Percentiles rank a stretch among this genome's conserved stretches.
phyloP scores from a whole-genome alignment of 2,113 vertebrate genomes.

The Perca flavescens region DNA sequence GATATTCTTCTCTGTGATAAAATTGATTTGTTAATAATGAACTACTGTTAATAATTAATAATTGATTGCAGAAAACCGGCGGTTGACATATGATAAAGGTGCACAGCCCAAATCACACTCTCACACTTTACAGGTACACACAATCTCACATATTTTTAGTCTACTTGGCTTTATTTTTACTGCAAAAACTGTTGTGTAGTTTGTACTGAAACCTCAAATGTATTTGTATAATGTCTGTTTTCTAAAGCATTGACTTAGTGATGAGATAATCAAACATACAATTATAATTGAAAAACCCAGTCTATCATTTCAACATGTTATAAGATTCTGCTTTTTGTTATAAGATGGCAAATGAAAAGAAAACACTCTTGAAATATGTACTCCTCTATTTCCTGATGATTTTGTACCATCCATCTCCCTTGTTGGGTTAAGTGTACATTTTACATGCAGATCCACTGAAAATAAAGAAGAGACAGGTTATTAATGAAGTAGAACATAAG shows the following conservation, averaged over 20 bases:
- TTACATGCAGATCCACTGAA: constrained; percentile 63
- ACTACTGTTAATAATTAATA: not conserved
- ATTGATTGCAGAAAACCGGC: not conserved
- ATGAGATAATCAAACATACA: not conserved
- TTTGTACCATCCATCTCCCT: not conserved
- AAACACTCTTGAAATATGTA: not conserved
- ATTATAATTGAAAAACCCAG: not conserved
- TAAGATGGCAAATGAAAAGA: not conserved
- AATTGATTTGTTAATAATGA: not conserved
- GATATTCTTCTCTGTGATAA: not conserved
- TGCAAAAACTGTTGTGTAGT: too few species aligned
- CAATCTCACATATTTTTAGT: not conserved
- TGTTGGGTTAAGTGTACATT: constrained; percentile 66
- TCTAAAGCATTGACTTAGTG: not conserved
- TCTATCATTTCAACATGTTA: not conserved
- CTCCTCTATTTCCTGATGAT: not conserved
- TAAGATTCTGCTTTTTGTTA: not conserved
- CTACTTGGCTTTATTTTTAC: not conserved
- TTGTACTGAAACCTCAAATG: not conserved
- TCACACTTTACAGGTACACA: not conserved
- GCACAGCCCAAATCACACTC: not conserved
- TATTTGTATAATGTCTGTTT: not conserved
- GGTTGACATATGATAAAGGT: not conserved
- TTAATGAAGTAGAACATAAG: not conserved
- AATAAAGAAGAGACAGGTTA: constrained; percentile 20